Base-by-base conservation (phyloP, 1,140 invertebrate genomes). In the Meloidogyne floridensis region DNA sequence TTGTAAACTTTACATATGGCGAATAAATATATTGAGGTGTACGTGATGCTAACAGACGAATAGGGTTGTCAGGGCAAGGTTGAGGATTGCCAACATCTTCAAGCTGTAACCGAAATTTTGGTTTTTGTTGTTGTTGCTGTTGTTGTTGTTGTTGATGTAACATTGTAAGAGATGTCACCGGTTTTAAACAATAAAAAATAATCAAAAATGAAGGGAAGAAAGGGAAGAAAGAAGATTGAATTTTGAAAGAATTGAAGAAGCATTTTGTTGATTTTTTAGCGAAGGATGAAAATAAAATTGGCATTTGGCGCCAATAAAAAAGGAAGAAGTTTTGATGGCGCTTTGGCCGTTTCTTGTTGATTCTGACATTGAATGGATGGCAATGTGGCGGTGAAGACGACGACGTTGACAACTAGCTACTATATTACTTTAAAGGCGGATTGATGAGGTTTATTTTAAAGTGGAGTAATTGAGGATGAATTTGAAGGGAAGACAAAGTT, bases 1-100 rank as follows among this genome's bases (percentile, higher is more conserved):
- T 47, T 47, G 47, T 47, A 47, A 47, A 5, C 47, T 47, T 32
- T 47, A 47, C 80, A 69, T 85, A 86, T 3, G 84, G 84, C n/a
- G 84, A 86, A 79, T 85, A 82, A 70, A 85, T 75, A 72, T 76
- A 85, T 76, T 85, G 84, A 3, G 79, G 69, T 69, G 53, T 77
- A 13, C 47, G 47, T 47, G 70, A 59, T 18, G 86, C 84, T 6
- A 20, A 78, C 32, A 85, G 53, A 53, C 59, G 80, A 18, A 85
- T 85, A 15, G 84, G 81, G 73, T 85, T 85, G 56, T 86, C 81
- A 76, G 76, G 77, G 32, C 77, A 79, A 20, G 77, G 59, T 43
- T 79, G 77, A 18, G 77, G 75, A 72, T 72, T 65, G 7, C n/a
- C 59, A 65, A 65, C 59, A n/a, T 65, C 65, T 15, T 79, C 77